phyloP scores from a whole-genome alignment of 2,888 invertebrate species.

The Thymelicus lineola region DNA sequence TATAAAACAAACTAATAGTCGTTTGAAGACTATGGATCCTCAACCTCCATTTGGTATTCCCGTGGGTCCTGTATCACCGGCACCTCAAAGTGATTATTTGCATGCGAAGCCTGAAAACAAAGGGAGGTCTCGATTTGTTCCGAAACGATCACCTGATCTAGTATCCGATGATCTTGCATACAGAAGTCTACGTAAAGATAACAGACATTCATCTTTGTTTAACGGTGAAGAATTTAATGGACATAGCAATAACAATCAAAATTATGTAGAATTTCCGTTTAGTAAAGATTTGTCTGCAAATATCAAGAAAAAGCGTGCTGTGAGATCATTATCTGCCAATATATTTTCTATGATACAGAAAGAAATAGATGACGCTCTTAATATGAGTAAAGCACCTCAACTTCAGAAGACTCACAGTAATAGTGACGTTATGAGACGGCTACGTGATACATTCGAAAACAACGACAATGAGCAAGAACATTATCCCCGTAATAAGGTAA shows the following conservation, averaged over 20 bases:
- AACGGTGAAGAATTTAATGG: slow-evolving; percentile 78
- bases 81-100: slow-evolving; percentile 93
- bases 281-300: slow-evolving; percentile 72
- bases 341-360: slow-evolving; percentile 91
- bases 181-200: slow-evolving; percentile 93
- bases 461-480: slow-evolving; percentile 75
- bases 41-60: slow-evolving; percentile 97
- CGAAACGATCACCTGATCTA: slow-evolving; percentile 91
- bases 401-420: slow-evolving; percentile 87
- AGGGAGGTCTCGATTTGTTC: slow-evolving; percentile 86
- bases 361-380: slow-evolving; percentile 85
- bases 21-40: slow-evolving; percentile 89
- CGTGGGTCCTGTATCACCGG: slow-evolving; percentile 91
- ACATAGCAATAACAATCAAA: slow-evolving; percentile 77
- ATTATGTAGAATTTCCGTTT: slow-evolving; percentile 64
- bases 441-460: slow-evolving; percentile 76
- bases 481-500: slow-evolving; percentile 81
- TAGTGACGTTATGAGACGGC: slow-evolving; percentile 83
- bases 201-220: slow-evolving; percentile 82
- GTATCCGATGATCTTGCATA: slow-evolving; percentile 95
- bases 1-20: slow-evolving; percentile 91
- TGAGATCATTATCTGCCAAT: slow-evolving; percentile 93
- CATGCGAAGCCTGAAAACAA: slow-evolving; percentile 89
- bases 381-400: slow-evolving; percentile 77
- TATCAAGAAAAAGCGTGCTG: slow-evolving; percentile 91